Percentiles rank a stretch among this genome's conserved stretches.
These are phyloP conservation scores for Acrocera orbiculus DNA, from an alignment of 2,888 invertebrate species.

Conservation along the genomic window DNA sequence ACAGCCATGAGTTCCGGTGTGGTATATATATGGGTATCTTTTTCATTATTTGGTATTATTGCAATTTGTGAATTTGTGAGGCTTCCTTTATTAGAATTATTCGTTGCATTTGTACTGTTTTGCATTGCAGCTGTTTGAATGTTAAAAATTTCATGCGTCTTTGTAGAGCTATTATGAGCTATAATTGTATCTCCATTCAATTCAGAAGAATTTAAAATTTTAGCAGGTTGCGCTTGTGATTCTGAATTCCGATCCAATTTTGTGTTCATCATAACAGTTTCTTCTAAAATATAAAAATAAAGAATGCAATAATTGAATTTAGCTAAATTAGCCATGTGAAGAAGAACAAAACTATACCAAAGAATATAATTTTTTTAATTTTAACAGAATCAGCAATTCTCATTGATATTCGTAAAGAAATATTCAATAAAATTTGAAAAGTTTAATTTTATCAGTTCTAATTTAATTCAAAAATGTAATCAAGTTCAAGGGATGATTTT, in stretches of 20 bases:
- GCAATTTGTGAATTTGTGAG: conserved; percentile 27
- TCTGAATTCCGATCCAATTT: conserved; percentile 13
- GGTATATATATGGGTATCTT: conserved; percentile 25
- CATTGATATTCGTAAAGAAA: too few species aligned
- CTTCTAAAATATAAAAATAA: too few species aligned
- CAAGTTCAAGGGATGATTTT: too few species aligned
- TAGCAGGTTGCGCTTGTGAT: conserved; percentile 28
- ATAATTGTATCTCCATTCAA: conserved; percentile 30
- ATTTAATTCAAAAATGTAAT: too few species aligned
- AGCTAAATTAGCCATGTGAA: too few species aligned
- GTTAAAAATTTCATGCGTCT: conserved; percentile 14
- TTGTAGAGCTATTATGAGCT: conserved; percentile 17
- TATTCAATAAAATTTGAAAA: too few species aligned
- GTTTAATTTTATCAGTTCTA: too few species aligned
- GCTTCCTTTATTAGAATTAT: conserved; percentile 19
- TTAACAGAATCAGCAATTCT: too few species aligned
- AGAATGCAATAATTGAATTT: too few species aligned
- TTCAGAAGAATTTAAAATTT: conserved; percentile 26
- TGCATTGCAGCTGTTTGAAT: conserved; percentile 20
- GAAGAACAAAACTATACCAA: too few species aligned
- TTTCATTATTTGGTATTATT: conserved; percentile 19
- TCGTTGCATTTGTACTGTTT: conserved; percentile 23
- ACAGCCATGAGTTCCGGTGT: conserved; percentile 20
- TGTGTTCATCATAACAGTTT: conserved; percentile 2
- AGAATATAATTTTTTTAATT: too few species aligned